Conservation (phyloP, 2,113 vertebrate species). For the Triplophysa tibetana region DNA sequence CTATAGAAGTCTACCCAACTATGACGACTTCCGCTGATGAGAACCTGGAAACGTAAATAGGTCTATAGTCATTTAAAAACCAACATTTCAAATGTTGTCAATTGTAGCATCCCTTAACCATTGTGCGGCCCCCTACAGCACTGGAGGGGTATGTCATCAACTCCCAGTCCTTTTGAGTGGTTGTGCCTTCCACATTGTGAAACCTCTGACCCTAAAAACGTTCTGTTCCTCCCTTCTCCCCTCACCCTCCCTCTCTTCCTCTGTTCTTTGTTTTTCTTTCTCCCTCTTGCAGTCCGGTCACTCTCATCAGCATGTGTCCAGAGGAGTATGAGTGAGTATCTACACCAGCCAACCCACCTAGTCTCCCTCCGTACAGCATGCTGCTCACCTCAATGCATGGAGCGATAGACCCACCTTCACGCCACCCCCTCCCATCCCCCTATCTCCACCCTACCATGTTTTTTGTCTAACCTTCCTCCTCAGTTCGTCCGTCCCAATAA, state of each 20-base stretch:
- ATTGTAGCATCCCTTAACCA: not conserved
- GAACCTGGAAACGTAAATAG: too few relatives aligned
- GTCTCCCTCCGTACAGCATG: constrained; percentile 64
- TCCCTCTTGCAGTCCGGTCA: constrained; percentile 89
- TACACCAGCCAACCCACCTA: constrained; percentile 51
- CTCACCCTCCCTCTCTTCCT: constrained; percentile 30
- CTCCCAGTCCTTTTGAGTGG: constrained; percentile 3
- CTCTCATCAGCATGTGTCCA: constrained; percentile 99
- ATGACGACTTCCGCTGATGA: too few relatives aligned
- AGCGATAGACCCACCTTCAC: constrained; percentile 52
- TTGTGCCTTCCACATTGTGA: constrained; percentile 20
- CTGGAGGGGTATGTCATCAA: not conserved
- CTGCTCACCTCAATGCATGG: constrained; percentile 49
- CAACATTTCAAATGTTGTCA: too few relatives aligned
- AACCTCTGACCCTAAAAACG: constrained; percentile 44
- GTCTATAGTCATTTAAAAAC: too few relatives aligned
- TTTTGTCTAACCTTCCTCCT: constrained; percentile 26
- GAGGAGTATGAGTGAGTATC: constrained; percentile 99
- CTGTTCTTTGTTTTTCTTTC: constrained; percentile 48
- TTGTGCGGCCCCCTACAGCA: not conserved
- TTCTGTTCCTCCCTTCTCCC: not conserved
- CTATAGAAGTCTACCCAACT: too few relatives aligned
- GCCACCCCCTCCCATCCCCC: constrained; percentile 7
- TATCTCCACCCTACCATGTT: constrained; percentile 20
- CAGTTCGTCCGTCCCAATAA: constrained; percentile 52